Conservation (phyloP, 1,140 invertebrate genomes). For the Saccostrea echinata region DNA sequence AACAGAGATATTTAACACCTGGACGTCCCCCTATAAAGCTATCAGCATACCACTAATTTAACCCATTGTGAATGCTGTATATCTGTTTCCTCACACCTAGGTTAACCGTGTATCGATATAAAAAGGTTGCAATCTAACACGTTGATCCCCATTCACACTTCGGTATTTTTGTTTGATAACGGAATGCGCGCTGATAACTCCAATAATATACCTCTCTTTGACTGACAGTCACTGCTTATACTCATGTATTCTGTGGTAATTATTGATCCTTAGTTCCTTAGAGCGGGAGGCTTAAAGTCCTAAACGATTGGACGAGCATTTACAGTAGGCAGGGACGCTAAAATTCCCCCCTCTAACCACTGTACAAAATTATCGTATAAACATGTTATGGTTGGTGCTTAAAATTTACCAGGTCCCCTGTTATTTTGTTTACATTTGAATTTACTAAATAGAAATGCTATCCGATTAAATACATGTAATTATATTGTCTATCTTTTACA, state of each 20-base stretch:
- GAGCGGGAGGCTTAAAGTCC: background rate
- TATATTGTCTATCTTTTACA: no score
- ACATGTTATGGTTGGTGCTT: no score
- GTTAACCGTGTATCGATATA: background rate
- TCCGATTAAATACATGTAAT: no score
- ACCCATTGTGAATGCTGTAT: slow-evolving; percentile 8
- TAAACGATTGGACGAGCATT: background rate
- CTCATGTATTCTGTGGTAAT: background rate
- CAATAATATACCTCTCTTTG: background rate
- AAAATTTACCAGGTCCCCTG: no score
- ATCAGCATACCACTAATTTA: slow-evolving; percentile 23
- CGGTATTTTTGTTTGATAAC: slow-evolving; percentile 11
- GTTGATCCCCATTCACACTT: slow-evolving; percentile 21
- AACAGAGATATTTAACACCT: slow-evolving; percentile 20
- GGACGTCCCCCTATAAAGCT: background rate
- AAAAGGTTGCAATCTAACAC: slow-evolving; percentile 20
- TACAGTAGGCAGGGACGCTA: background rate
- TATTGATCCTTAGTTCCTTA: slow-evolving; percentile 2
- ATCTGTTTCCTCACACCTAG: slow-evolving; percentile 26
- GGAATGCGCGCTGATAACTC: slow-evolving; percentile 2
- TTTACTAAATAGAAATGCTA: no score
- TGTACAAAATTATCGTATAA: no score
- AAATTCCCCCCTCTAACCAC: no score
- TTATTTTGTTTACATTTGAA: no score
- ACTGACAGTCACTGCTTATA: background rate